Evolutionary conservation across 2,888 invertebrate genomes (phyloP), one percentile per base, ranked within the genome.

Genomic region (Trissolcus japonicus): DNA sequence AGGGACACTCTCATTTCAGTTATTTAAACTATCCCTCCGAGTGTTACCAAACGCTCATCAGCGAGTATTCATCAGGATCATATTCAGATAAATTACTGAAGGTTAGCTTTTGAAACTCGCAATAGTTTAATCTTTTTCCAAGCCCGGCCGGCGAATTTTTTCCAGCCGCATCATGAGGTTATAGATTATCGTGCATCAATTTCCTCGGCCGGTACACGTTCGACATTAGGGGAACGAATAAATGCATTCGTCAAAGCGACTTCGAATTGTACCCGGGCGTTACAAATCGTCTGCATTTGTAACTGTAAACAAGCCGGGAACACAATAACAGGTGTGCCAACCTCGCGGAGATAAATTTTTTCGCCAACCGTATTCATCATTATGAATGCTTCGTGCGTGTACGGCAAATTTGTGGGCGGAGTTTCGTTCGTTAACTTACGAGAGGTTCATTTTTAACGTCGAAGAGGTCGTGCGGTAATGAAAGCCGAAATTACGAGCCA

Each of bases 311-410:
- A 73, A 73, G 50, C 43, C 7, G 48, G 51, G 25, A 55, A 54
- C 19, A 73, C 73, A 73, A 73, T 73, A 74, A 74, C 67, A 74
- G 74, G 74, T 67, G 74, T 41, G 74, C 74, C 61, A 73, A 73
- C 65, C 35, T 50, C 14, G 21, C 29, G 43, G 19, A 73, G 61
- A 56, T 66, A 29, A 55, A 61, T 66, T 73, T 65, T 73, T 61
- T 66, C 51, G 50, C 41, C 51, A 25, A 21, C 13, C 55, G 43
- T 51, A 55, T 66, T 66, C 66, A 66, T 73, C 60, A 67, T 73
- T 60, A 57, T 21, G 29, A 63, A 46, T 63, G 61, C 50, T 35
- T 29, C 25, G 65, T 50, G 54, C 72, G 59, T 72, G 73, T 56
- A 55, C 60, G 9, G 61, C 66, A 61, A 73, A 73, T 66, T 55